These are phyloP conservation scores for Fragum sueziense DNA, from an alignment of 2,888 invertebrate genomes.

Conservation along the genomic window DNA sequence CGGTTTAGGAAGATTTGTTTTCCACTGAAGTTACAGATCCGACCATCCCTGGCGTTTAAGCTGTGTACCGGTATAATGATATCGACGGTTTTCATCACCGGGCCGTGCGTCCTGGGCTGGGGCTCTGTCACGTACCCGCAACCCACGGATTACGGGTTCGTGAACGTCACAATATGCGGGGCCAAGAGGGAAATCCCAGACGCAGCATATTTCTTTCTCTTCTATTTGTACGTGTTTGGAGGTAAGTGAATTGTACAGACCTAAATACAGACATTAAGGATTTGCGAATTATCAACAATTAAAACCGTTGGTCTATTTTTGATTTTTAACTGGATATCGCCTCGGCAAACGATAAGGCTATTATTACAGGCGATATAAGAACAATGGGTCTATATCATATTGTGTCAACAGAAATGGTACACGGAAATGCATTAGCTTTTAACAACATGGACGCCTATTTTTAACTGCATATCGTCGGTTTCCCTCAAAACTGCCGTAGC, in stretches of 20 bases:
- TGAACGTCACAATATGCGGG: constrained; percentile 2
- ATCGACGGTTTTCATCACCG: background rate
- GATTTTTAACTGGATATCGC: no score
- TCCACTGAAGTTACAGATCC: constrained; percentile 9
- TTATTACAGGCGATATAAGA: no score
- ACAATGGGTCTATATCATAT: background rate
- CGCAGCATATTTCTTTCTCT: background rate
- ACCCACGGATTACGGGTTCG: background rate
- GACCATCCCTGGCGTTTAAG: background rate
- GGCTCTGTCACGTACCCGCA: background rate
- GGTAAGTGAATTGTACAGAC: no score
- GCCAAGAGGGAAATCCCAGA: background rate
- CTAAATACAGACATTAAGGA: no score
- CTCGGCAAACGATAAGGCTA: no score
- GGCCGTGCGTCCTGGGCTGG: background rate
- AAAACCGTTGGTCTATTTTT: no score
- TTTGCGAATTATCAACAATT: no score
- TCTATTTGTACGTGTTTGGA: background rate
- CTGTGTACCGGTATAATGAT: background rate
- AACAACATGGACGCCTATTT: no score
- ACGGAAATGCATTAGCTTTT: background rate
- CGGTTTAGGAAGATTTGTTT: constrained; percentile 12
- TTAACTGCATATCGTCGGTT: no score
- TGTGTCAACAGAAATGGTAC: background rate
- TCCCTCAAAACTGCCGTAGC: no score